Conservation (phyloP, 2,888 invertebrate genomes). For the Callosobruchus maculatus region DNA sequence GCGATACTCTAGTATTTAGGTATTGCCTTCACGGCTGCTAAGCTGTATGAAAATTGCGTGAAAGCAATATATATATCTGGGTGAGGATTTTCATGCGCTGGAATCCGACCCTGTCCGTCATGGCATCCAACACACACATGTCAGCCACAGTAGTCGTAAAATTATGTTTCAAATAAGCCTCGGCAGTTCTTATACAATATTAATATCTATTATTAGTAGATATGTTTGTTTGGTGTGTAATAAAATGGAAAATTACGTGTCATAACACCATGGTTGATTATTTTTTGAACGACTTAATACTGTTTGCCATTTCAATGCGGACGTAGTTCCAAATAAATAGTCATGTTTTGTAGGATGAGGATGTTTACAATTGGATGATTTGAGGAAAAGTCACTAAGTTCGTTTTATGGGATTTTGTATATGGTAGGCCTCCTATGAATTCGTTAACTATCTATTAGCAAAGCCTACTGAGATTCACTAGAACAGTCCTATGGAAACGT, state of each 20-base stretch:
- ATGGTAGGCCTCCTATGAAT: no score
- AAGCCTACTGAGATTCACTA: no score
- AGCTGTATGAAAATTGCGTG: no score
- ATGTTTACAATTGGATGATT: not conserved
- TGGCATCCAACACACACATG: not conserved
- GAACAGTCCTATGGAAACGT: no score
- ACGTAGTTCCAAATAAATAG: not conserved
- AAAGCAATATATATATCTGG: not conserved
- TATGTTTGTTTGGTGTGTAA: slow-evolving; percentile 30
- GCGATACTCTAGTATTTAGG: no score
- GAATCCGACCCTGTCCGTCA: not conserved
- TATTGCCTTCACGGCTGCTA: no score
- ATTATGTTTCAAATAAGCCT: not conserved
- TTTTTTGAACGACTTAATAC: slow-evolving; percentile 18
- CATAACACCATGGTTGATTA: slow-evolving; percentile 21
- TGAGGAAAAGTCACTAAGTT: not conserved
- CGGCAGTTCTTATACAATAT: not conserved
- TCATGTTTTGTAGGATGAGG: not conserved
- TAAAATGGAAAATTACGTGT: slow-evolving; percentile 26
- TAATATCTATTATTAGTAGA: slow-evolving; percentile 8
- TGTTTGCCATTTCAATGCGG: slow-evolving; percentile 15
- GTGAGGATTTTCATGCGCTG: not conserved
- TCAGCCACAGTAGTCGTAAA: not conserved
- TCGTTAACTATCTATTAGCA: no score
- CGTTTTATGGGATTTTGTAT: not conserved